Percentiles rank a stretch among this genome's conserved stretches.
phyloP scores from a whole-genome alignment of 2,888 invertebrate genomes.

The Sipha maydis region DNA sequence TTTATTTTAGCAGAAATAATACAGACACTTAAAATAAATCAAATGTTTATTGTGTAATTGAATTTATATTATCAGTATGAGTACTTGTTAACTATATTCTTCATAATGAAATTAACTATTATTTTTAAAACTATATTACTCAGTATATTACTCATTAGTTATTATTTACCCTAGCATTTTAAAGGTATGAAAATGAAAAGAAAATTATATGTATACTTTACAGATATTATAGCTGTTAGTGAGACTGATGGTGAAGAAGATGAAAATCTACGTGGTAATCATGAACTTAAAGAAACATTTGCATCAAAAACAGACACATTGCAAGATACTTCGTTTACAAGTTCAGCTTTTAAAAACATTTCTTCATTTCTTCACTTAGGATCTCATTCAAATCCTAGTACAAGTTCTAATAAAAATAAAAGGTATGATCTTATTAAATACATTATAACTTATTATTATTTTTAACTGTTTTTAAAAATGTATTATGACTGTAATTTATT shows the following conservation, averaged over 20 bases:
- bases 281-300: slow-evolving; percentile 64
- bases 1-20: too few relatives aligned
- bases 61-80: too few relatives aligned
- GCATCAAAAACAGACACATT: slow-evolving; percentile 58
- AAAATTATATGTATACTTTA: background rate
- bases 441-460: background rate
- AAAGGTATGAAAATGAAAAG: too few relatives aligned
- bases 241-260: slow-evolving; percentile 72
- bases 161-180: too few relatives aligned
- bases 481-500: background rate
- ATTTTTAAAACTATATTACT: too few relatives aligned
- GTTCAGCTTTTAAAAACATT: slow-evolving; percentile 65
- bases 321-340: slow-evolving; percentile 66
- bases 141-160: too few relatives aligned
- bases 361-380: slow-evolving; percentile 61
- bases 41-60: too few relatives aligned
- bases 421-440: slow-evolving; percentile 27
- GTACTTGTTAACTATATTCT: too few relatives aligned
- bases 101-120: too few relatives aligned
- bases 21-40: too few relatives aligned
- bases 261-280: slow-evolving; percentile 41
- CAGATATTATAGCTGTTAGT: slow-evolving; percentile 67
- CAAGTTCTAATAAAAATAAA: slow-evolving; percentile 57
- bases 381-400: slow-evolving; percentile 39
- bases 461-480: too few relatives aligned